Percentiles rank a stretch among this genome's conserved stretches.
Conservation (phyloP, 2,888 invertebrate genomes). For the Athalia circularis region DNA sequence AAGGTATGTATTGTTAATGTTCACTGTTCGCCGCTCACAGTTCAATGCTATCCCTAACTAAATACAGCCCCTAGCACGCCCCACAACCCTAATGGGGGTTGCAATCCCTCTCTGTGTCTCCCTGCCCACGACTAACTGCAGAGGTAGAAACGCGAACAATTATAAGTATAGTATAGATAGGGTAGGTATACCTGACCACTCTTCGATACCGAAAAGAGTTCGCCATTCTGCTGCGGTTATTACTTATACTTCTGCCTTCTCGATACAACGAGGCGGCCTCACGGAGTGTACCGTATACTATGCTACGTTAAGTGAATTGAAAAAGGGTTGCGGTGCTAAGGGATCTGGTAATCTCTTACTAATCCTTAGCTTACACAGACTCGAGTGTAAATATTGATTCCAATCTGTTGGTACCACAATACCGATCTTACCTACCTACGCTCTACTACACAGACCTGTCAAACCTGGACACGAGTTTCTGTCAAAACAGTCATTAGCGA, state of each 20-base stretch:
- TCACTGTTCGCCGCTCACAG: slow-evolving; percentile 46
- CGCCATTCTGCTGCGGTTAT: not conserved
- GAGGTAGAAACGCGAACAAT: not conserved
- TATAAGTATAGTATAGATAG: not conserved
- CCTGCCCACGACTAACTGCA: not conserved
- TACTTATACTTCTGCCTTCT: not conserved
- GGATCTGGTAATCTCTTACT: slow-evolving; percentile 59
- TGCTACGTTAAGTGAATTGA: slow-evolving; percentile 33
- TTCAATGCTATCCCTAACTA: slow-evolving; percentile 59
- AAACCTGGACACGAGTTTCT: slow-evolving; percentile 59
- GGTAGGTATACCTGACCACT: slow-evolving; percentile 15
- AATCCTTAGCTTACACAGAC: slow-evolving; percentile 66
- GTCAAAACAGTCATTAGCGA: slow-evolving; percentile 70
- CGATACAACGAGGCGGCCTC: not conserved
- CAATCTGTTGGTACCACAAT: slow-evolving; percentile 67
- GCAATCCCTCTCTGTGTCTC: not conserved
- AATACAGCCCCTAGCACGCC: slow-evolving; percentile 58
- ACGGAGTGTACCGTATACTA: slow-evolving; percentile 15
- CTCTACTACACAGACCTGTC: slow-evolving; percentile 40
- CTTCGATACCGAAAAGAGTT: slow-evolving; percentile 30
- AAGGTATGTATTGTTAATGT: slow-evolving; percentile 60
- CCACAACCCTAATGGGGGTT: slow-evolving; percentile 36
- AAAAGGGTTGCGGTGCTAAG: slow-evolving; percentile 61
- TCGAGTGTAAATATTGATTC: slow-evolving; percentile 71
- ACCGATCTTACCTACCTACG: slow-evolving; percentile 26